Evolutionary conservation across 2,797 vertebrate species (phyloP), one percentile per base, ranked within the genome.

Genomic region (Macrochelys suwanniensis): DNA sequence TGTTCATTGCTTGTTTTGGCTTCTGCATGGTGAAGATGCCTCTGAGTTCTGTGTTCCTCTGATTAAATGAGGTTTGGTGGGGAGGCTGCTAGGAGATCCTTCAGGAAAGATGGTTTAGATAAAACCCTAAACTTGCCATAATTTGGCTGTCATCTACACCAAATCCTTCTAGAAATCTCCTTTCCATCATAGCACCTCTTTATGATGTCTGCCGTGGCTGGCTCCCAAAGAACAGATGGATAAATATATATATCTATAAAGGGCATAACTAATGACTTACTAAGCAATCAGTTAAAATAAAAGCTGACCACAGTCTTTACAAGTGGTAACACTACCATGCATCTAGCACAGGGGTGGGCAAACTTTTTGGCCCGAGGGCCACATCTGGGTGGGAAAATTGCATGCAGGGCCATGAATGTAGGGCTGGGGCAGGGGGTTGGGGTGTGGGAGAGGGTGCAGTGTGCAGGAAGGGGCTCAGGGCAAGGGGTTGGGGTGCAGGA

Each of bases 1-100:
- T 85, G 42, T 80, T 89, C 31, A 17, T 92, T 50, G 82, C n/a
- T 85, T 85, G 15, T 47, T 84, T 91, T 71, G 94, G 80, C 82
- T 92, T 88, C 10, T 2, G 3, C 5, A 25, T 85, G 42, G 8
- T 92, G 57, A 94, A 95, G 92, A 80, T 0, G 0, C n/a, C 45
- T 78, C 42, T 85, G 65, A 42, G 83, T 71, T 94, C 83, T 85
- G 90, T 78, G 37, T 91, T 21, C 1, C 1, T 87, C 31, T 87
- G 71, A 65, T 91, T 3, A 47, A 59, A 97, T 85, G 80, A 77
- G 85, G 6, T 9, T 2, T 37, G 2, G 80, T 74, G 54, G 82
- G 19, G 80, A 56, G 84, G 13, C n/a, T 0, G 1, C 25, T 53
- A 37, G 86, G 11, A 91, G 42, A 54, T 91, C 19, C 47, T 91